A percentile compares a stretch with the other conserved stretches of the same genome.
Evolutionary conservation across 2,888 invertebrate species (phyloP).

Genomic region (Tinea semifulvella): DNA sequence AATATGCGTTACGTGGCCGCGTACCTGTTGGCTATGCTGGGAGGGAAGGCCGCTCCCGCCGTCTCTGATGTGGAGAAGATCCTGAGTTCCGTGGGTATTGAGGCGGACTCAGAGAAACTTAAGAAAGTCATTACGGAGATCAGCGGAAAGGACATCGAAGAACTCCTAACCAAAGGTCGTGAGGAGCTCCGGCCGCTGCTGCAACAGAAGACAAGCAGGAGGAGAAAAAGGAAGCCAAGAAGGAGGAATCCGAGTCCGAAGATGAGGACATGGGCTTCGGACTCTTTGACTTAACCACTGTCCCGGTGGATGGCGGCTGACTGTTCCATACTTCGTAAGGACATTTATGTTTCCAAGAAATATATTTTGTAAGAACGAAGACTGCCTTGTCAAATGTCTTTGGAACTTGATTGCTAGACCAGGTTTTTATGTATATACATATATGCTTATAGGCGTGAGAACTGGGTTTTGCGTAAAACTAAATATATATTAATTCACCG

Average conservation of each 20-base stretch:
- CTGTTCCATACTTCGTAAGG: too few species aligned
- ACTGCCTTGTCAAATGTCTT: too few species aligned
- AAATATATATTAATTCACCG: too few species aligned
- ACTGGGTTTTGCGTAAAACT: too few species aligned
- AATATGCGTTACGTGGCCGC: constrained; percentile 99
- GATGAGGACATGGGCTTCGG: constrained; percentile 99
- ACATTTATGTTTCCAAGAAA: too few species aligned
- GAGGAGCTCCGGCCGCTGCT: constrained; percentile 68
- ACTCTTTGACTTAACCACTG: constrained; percentile 85
- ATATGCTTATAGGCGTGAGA: too few species aligned
- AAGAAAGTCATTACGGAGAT: constrained; percentile 87
- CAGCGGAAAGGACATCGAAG: constrained; percentile 90
- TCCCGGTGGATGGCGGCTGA: too few species aligned
- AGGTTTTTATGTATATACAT: too few species aligned
- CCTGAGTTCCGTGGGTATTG: constrained; percentile 95
- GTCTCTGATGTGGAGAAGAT: constrained; percentile 93
- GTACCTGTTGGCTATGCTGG: constrained; percentile 93
- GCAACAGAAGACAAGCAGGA: constrained; percentile 81
- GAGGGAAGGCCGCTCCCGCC: constrained; percentile 86
- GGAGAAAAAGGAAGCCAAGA: constrained; percentile 82
- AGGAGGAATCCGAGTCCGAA: constrained; percentile 91
- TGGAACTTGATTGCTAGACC: too few species aligned
- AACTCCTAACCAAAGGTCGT: constrained; percentile 88
- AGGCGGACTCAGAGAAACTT: constrained; percentile 86
- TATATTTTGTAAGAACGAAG: too few species aligned